phyloP scores from a whole-genome alignment of 2,888 invertebrate species.

The Troides helena region DNA sequence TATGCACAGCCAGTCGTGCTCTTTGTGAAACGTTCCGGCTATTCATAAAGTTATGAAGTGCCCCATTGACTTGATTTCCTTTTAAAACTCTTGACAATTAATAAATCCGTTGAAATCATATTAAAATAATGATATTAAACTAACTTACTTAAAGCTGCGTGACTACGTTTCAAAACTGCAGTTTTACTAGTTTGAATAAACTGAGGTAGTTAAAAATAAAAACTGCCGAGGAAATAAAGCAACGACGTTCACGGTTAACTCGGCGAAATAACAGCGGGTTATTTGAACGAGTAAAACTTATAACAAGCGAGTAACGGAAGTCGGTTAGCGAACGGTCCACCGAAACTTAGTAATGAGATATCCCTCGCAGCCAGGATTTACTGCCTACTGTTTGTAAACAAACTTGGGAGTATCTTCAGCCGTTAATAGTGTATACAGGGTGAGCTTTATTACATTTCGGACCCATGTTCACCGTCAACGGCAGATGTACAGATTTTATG shows the following conservation, averaged over 20 bases:
- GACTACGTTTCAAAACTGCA: too few relatives aligned
- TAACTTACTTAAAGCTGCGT: too few relatives aligned
- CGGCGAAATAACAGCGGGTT: slow-evolving; percentile 10
- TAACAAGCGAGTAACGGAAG: slow-evolving; percentile 59
- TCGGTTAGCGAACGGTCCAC: slow-evolving; percentile 45
- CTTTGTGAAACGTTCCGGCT: too few relatives aligned
- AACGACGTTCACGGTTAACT: slow-evolving; percentile 7
- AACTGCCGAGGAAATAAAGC: neutral
- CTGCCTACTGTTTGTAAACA: slow-evolving; percentile 52
- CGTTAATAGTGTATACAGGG: slow-evolving; percentile 24
- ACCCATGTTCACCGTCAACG: neutral
- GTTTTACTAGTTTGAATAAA: neutral
- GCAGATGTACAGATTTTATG: too few relatives aligned
- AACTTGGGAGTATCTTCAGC: slow-evolving; percentile 39
- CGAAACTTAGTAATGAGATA: slow-evolving; percentile 70
- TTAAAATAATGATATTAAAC: too few relatives aligned
- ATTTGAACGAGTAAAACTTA: slow-evolving; percentile 44
- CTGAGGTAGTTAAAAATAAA: neutral
- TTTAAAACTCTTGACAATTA: too few relatives aligned
- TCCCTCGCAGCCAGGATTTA: slow-evolving; percentile 56
- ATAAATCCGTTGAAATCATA: too few relatives aligned
- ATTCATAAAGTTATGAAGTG: too few relatives aligned
- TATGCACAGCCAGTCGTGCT: too few relatives aligned
- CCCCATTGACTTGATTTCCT: too few relatives aligned
- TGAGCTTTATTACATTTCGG: slow-evolving; percentile 1